Evolutionary conservation across 2,888 invertebrate genomes (phyloP), one percentile per base, ranked within the genome.

Genomic region (Baronia brevicornis): DNA sequence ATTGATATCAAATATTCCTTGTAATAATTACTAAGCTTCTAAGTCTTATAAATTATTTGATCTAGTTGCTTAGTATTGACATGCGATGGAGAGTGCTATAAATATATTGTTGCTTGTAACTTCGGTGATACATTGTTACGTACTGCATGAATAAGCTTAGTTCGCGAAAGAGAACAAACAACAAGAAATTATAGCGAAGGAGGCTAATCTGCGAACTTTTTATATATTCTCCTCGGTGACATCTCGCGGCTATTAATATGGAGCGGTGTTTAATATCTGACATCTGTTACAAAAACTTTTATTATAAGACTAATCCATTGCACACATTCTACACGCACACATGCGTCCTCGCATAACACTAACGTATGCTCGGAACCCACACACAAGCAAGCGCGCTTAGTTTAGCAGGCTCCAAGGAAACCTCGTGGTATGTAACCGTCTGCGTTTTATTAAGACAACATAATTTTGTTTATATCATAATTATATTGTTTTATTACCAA

Each of bases 241-340:
- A 60, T 73, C 73, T 67, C 58, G 48, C 51, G 55, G 67, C 77
- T 70, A 80, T 82, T 82, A 84, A 79, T 79, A 71, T 73, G 73
- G 70, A 67, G 61, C 67, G 69, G 70, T 80, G 79, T 80, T 84
- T 84, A 84, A 84, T 84, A 84, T 82, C 74, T 77, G 80, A 80
- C 82, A 84, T 82, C 79, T 84, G 82, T 79, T 80, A 72, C 82
- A 80, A 82, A 84, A 84, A 84, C 82, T 84, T 84, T 84, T 84
- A 84, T 84, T 82, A 82, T 82, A 80, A 84, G 63, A 73, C 78
- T 84, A 82, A 84, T 84, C 82, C 79, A 77, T 80, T 79, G 82
- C 80, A 79, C 66, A 70, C 68, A 60, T 50, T 48, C 44, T 41
- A 53, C 48, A 38, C 55, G 51, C 46, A 54, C 60, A 62, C 45